Evolutionary conservation across 2,113 vertebrate species (phyloP).

Genomic region (Zeus faber): DNA sequence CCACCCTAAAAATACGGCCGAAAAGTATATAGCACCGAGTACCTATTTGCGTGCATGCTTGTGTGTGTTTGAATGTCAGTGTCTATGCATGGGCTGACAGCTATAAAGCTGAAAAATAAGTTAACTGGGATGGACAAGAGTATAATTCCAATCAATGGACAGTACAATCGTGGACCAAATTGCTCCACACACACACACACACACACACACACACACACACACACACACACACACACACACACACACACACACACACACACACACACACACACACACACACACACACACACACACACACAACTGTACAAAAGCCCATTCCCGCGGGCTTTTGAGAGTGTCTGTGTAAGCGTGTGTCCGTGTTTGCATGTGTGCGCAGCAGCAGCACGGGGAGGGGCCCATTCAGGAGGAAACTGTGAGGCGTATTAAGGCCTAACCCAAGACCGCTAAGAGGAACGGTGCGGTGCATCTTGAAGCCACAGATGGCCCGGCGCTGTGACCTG

Average conservation of each 20-base stretch:
- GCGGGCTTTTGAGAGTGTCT: conserved; percentile 10
- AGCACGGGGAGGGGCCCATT: conserved; percentile 26
- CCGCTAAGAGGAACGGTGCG: conserved; percentile 54
- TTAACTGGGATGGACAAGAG: too few species aligned
- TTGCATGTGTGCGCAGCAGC: conserved; percentile 8
- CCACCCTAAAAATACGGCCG: conserved; percentile 30
- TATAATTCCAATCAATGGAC: too few species aligned
- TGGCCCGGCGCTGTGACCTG: conserved; percentile 32
- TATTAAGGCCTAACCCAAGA: conserved; percentile 58
- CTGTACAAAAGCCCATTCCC: neutral
- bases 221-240: too few species aligned
- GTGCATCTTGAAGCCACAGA: conserved; percentile 63
- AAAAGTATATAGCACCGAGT: conserved; percentile 22
- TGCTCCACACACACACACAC: too few species aligned
- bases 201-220: too few species aligned
- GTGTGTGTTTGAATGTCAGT: conserved; percentile 9
- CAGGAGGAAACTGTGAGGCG: conserved; percentile 51
- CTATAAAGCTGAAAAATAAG: too few species aligned
- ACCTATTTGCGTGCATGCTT: neutral
- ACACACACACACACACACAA: too few species aligned
- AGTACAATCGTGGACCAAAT: too few species aligned
- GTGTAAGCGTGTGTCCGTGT: conserved; percentile 9
- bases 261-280: too few species aligned
- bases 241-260: too few species aligned
- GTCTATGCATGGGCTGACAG: too few species aligned